Base-by-base conservation (phyloP, 2,888 invertebrate species). In the Chironomus tentans region DNA sequence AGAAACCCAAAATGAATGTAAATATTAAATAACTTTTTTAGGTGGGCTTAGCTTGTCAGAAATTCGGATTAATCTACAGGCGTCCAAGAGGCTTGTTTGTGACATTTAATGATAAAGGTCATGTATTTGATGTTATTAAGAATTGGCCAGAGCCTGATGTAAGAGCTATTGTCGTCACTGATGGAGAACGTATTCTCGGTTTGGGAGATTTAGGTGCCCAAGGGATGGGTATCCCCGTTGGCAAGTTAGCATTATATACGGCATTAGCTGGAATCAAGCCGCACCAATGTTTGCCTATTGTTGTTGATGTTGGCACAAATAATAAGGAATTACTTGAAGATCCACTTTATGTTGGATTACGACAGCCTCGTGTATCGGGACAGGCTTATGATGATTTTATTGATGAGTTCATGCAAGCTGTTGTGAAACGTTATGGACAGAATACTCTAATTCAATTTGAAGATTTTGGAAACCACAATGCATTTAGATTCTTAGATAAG, bases 191-290 rank as follows among this genome's bases (percentile, higher is more conserved):
- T 75, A 98, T 99, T 82, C 87, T 99, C 79, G 98, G 98, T 79
- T 87, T 98, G 61, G 98, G 98, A 4, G 98, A 98, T 83, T 88
- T 98, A 71, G 98, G 98, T 0, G 95, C 96, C 1, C 94, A 94
- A 81, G 98, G 98, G 24, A 91, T 91, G 87, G 21, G 12, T 22
- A 76, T 99, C 80, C 98, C 98, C 0, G 96, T 98, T 10, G 98
- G 98, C 22, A 98, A 98, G 84, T 87, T 99, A 78, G 91, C 98
- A 0, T 87, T 98, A 56, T 98, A 98, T 84, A 98, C 98, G 0
- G 98, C 97, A 0, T 85, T 98, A 78, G 98, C 97, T 22, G 98
- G 97, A n/a, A 95, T 98, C 79, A 93, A 94, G 81, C 98, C 98
- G 0, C 92, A 95, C 81, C 93, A 96, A 82, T 97, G 97, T 82